Evolutionary conservation across 2,113 vertebrate species (phyloP).

Genomic region (Hydrolagus affinis): DNA sequence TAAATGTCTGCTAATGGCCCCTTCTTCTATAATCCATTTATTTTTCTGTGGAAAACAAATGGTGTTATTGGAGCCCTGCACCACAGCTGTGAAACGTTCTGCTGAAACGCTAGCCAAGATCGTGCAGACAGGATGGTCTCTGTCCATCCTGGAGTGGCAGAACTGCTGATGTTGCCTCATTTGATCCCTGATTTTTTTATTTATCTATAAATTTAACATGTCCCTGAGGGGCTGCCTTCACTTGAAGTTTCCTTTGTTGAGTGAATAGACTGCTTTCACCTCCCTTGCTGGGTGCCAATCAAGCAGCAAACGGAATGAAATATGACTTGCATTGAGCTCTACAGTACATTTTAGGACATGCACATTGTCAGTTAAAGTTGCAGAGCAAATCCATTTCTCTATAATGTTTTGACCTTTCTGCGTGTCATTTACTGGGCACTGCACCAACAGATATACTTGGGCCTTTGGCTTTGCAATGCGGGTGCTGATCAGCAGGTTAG

Average conservation of each 20-base stretch:
- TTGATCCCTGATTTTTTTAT: conserved; percentile 44
- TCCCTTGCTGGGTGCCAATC: conserved; percentile 39
- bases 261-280: conserved; percentile 37
- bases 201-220: conserved; percentile 47
- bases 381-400: conserved; percentile 61
- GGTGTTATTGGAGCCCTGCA: conserved; percentile 47
- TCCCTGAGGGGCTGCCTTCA: conserved; percentile 41
- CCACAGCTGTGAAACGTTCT: conserved; percentile 53
- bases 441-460: conserved; percentile 64
- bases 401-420: conserved; percentile 66
- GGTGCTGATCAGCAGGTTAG: conserved; percentile 49
- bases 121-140: conserved; percentile 46
- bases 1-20: conserved; percentile 52
- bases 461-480: conserved; percentile 54
- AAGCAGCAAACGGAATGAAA: conserved; percentile 36
- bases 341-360: conserved; percentile 36
- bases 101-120: conserved; percentile 46
- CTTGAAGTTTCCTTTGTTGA: conserved; percentile 40
- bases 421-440: conserved; percentile 71
- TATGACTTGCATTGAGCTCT: conserved; percentile 32
- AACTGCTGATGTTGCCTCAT: conserved; percentile 52
- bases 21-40: conserved; percentile 47
- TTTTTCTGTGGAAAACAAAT: conserved; percentile 52
- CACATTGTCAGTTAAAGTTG: conserved; percentile 63
- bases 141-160: conserved; percentile 44